Base-by-base conservation (phyloP, 2,113 vertebrate species). In the Rhea americana region DNA sequence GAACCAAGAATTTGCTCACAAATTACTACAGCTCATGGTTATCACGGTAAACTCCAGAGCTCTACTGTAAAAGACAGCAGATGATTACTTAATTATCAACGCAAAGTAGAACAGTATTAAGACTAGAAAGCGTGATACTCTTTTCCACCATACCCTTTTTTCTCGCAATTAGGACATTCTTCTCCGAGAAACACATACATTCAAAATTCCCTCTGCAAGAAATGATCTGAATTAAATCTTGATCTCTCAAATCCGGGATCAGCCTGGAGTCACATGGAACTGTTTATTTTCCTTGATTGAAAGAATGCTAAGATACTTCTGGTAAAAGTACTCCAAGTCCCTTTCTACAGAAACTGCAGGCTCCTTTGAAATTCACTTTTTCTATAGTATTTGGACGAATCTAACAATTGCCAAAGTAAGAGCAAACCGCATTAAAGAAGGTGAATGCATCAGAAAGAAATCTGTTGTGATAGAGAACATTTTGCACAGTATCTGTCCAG, bases 201-300 rank as follows among this genome's bases (percentile, higher is more conserved):
- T 94, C 88, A 71, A 74, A 95, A 95, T 41, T 85, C 92, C 88
- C 92, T 88, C 59, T 67, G 92, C 0, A 18, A 95, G 92, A 77
- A 94, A 66, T 5, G 79, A 66, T 74, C 87, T 13, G 92, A 91
- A 87, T 88, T 82, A 90, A 91, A 89, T 22, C 35, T 80, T 39
- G 78, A 39, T 84, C 88, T 82, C 85, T 61, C 88, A 93, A 88
- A 86, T 32, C 93, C 89, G 72, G 92, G 65, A 90, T 90, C 90
- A 56, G 83, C 25, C 73, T 66, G 48, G 51, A 91, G 87, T 96
- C 96, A 93, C 95, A 95, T 88, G 95, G 96, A 96, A 96, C 93
- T 95, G 91, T 94, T 96, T 92, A 93, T 92, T 15, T 35, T 21
- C 80, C 90, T 61, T 95, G 93, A 96, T 67, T 94, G 94, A 93